Conservation (phyloP, 1,140 invertebrate species). For the Melipona quadrifasciata region DNA sequence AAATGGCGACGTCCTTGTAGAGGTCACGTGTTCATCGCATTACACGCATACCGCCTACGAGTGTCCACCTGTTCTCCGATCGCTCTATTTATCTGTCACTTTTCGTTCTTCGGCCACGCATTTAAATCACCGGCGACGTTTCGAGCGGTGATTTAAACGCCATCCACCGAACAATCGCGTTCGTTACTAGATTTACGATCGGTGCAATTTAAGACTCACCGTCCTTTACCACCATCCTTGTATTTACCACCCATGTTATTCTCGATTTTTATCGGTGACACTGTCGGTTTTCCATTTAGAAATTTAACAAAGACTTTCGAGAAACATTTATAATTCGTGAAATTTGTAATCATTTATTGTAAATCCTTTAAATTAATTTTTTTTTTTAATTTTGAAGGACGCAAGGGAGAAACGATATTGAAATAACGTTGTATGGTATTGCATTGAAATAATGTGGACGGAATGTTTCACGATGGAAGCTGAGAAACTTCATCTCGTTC, state of each 20-base stretch:
- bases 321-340: neutral
- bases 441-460: neutral
- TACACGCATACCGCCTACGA: conserved; percentile 36
- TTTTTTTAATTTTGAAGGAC: neutral
- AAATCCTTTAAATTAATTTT: too few relatives aligned
- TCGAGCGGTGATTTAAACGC: conserved; percentile 54
- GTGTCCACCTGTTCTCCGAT: conserved; percentile 39
- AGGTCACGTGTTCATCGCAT: conserved; percentile 74
- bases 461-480: neutral
- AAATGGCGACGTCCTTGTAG: conserved; percentile 78
- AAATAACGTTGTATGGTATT: too few relatives aligned
- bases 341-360: too few relatives aligned
- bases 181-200: neutral
- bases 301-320: neutral
- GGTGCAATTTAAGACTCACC: neutral
- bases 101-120: conserved; percentile 45
- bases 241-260: too few relatives aligned
- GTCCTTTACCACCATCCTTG: neutral
- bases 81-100: conserved; percentile 44
- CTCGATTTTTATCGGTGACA: neutral
- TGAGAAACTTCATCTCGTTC: neutral
- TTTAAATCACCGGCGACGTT: conserved; percentile 61
- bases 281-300: too few relatives aligned
- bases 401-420: neutral
- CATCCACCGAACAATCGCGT: neutral